These are phyloP conservation scores for Periophthalmus modestus DNA, from an alignment of 2,113 vertebrate species.

Conservation along the genomic window DNA sequence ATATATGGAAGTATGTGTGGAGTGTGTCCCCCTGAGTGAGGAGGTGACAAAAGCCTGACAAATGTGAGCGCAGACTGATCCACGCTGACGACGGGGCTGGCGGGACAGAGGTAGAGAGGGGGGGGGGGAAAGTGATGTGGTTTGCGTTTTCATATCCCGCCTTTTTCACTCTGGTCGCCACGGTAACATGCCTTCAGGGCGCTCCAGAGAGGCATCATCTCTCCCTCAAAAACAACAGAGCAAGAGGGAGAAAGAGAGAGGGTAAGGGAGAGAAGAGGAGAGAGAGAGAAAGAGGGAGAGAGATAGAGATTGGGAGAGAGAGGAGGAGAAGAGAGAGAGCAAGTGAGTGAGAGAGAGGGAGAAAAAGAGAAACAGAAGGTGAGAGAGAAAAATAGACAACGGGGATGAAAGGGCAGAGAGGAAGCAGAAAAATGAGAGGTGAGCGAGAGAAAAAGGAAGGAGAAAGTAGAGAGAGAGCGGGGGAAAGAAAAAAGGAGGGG, in stretches of 20 bases:
- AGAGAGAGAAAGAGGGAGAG: constrained; percentile 29
- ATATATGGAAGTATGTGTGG: neutral
- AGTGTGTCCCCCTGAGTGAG: constrained; percentile 49
- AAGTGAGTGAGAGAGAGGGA: no score
- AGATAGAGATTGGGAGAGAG: constrained; percentile 2
- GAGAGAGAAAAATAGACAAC: no score
- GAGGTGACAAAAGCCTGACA: constrained; percentile 60
- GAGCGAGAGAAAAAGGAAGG: no score
- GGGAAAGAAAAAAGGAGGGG: no score
- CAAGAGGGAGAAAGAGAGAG: constrained; percentile 36
- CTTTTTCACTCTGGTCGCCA: constrained; percentile 70
- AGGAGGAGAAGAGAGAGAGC: no score
- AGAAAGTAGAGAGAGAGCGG: no score
- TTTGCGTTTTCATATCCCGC: constrained; percentile 60
- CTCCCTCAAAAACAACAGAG: constrained; percentile 68
- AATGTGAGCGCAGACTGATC: constrained; percentile 62
- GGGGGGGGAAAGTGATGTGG: constrained; percentile 38
- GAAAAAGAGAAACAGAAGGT: no score
- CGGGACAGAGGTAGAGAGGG: constrained; percentile 39
- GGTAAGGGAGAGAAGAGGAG: constrained; percentile 40
- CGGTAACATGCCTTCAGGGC: constrained; percentile 73
- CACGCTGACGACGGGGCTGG: constrained; percentile 47
- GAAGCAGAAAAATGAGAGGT: no score
- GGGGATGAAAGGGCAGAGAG: no score
- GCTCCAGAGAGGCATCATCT: constrained; percentile 69